A percentile compares a stretch with the other conserved stretches of the same genome.
These are phyloP conservation scores for Tetropium fuscum DNA, from an alignment of 2,888 invertebrate species.

Conservation along the genomic window DNA sequence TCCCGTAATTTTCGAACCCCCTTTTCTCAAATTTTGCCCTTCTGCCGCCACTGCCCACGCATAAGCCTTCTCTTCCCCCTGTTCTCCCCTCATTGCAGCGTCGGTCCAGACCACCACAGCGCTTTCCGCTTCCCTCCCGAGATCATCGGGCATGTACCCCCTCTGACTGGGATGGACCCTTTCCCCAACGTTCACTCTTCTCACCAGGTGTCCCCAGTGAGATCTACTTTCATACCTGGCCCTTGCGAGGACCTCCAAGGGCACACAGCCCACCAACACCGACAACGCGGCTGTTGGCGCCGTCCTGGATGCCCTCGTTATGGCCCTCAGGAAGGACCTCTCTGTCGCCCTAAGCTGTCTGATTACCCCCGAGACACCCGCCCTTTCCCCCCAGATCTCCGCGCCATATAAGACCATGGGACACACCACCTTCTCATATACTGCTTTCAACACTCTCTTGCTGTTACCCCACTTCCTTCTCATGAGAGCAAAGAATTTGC, in stretches of 20 bases:
- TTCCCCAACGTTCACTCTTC: background rate
- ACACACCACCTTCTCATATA: conserved; percentile 23
- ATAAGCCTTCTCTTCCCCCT: background rate
- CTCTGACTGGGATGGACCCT: too few relatives aligned
- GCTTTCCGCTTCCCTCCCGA: background rate
- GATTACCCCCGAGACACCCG: conserved; percentile 14
- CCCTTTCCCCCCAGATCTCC: conserved; percentile 37
- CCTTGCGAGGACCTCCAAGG: conserved; percentile 17
- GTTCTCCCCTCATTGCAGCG: background rate
- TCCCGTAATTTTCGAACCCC: too few relatives aligned
- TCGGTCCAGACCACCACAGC: background rate
- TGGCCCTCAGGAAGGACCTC: too few relatives aligned
- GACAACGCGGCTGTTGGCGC: conserved; percentile 28
- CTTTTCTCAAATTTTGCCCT: background rate
- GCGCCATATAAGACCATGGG: conserved; percentile 36
- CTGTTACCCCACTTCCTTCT: conserved; percentile 6
- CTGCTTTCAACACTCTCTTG: conserved; percentile 6
- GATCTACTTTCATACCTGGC: background rate
- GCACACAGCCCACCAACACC: conserved; percentile 29
- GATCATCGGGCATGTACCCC: too few relatives aligned
- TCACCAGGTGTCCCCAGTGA: background rate
- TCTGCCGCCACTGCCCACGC: background rate
- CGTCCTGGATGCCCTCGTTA: conserved; percentile 37
- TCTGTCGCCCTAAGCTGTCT: too few relatives aligned
- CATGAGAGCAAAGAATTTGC: conserved; percentile 5